Evolutionary conservation across 2,888 invertebrate species (phyloP), one percentile per base, ranked within the genome.

Genomic region (Bombyx huttoni): DNA sequence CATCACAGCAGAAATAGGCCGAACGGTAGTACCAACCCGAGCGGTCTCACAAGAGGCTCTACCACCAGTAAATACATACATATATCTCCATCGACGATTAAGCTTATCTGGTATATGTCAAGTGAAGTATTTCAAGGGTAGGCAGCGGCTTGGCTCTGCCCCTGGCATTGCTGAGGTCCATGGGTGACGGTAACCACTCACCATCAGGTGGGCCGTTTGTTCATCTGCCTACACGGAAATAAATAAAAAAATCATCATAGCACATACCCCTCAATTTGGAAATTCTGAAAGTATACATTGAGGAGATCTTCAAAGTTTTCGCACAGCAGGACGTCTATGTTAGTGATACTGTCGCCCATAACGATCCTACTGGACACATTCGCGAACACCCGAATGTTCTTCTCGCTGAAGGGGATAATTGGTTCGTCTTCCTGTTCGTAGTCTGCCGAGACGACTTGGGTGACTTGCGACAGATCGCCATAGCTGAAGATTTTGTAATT

Each of bases 311-410:
- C 91, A 35, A 94, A 90, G 58, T 95, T 95, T 73, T 96, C 96
- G 73, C 96, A 96, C 60, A 96, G 93, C 62, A 94, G 92, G 90
- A 96, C 93, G 67, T 95, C 94, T 82, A 96, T 95, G 6, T 95
- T 94, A n/a, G 94, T 92, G 78, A 94, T 93, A n/a, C 92, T 85
- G 14, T 91, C 90, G 0, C 89, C 77, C 0, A 55, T 79, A 2
- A 75, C 58, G 46, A 73, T 72, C 10, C 49, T 58, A 54, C 78
- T 80, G 52, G 74, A 71, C 7, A 75, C 64, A 53, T 82, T 82
- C 3, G 65, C 60, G 58, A 88, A 88, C 0, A 88, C 76, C 52
- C 90, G 70, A 8, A 89, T 80, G 56, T 91, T 91, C 60, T 93
- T 87, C 70, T 93, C 91, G 74, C 91, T 87, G 76, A 93, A 92